Conservation (phyloP, 1,140 invertebrate genomes). For the Drosophila cardini region DNA sequence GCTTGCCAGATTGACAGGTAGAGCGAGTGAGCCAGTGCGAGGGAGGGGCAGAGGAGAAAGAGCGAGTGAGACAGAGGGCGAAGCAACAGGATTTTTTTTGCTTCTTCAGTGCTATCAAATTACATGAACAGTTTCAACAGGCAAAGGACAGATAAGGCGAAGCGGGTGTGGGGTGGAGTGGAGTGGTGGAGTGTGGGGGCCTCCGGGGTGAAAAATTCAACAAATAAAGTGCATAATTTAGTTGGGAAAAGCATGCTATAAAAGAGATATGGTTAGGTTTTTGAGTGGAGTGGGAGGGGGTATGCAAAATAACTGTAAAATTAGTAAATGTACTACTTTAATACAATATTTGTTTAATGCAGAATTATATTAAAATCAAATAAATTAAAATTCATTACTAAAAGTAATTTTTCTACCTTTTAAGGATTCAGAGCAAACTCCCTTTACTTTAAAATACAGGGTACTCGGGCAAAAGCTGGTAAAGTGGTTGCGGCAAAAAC, state of each 20-base stretch:
- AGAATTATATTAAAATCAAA: too few relatives aligned
- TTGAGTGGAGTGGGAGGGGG: too few relatives aligned
- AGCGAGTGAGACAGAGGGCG: not conserved
- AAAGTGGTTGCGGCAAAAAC: slow-evolving; percentile 18
- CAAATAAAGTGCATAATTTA: slow-evolving; percentile 24
- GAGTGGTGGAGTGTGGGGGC: too few relatives aligned
- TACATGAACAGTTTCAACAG: slow-evolving; percentile 14
- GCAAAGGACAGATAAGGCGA: too few relatives aligned
- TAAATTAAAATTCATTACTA: too few relatives aligned
- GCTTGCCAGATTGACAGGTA: slow-evolving; percentile 26
- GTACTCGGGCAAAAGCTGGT: not conserved
- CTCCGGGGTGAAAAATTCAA: not conserved
- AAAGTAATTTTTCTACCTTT: too few relatives aligned
- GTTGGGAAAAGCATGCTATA: slow-evolving; percentile 16
- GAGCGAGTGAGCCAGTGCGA: not conserved
- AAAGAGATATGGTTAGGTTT: not conserved
- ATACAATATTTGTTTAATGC: too few relatives aligned
- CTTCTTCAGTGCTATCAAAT: slow-evolving; percentile 21
- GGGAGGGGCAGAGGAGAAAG: not conserved
- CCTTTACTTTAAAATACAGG: too few relatives aligned
- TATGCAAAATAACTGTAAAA: too few relatives aligned
- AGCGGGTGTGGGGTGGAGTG: too few relatives aligned
- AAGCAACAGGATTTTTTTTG: slow-evolving; percentile 15
- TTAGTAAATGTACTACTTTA: too few relatives aligned
- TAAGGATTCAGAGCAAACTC: too few relatives aligned